Evolutionary conservation across 2,888 invertebrate species (phyloP), one percentile per base, ranked within the genome.

Genomic region (Synergus gifuensis): DNA sequence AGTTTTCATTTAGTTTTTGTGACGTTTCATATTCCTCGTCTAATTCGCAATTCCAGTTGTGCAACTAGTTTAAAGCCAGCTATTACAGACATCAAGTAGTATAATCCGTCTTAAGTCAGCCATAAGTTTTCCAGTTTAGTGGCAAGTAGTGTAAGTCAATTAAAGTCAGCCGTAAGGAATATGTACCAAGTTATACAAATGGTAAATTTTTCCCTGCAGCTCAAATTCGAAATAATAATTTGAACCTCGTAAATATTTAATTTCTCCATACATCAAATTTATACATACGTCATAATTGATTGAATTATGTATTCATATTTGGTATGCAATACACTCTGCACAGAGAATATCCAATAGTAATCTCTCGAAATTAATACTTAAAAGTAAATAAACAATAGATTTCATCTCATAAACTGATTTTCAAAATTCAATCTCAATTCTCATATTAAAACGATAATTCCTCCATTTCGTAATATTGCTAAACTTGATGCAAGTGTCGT

Each of bases 401-500:
- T 69, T 44, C 28, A 22, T 69, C 22, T 22, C 46, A 46, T 69
- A 36, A 69, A 69, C 44, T 69, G 18, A 22, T 46, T 46, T 46
- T 16, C 14, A 44, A 69, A 69, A 28, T 69, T 28, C 69, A 5
- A 36, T 69, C 22, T 49, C 16, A 46, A 69, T 69, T 28, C 16
- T 69, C 69, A 12, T 18, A 69, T 46, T 69, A 69, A 69, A 69
- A 69, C 28, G 46, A 49, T 49, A 69, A 44, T 69, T 28, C 22
- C 18, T 46, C 46, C 22, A 28, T 28, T 69, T 46, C 16, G 44
- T 69, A 73, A 73, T 73, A 73, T 22, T 73, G 54, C 28, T 49
- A 73, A 73, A 73, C 54, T n/a, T 73, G 54, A 54, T 49, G 49
- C 69, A 73, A 73, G 11, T 73, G 3, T n/a, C 28, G 28, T 73